These are phyloP conservation scores for Chiloscyllium punctatum DNA, from an alignment of 2,797 vertebrate genomes.

Conservation along the genomic window DNA sequence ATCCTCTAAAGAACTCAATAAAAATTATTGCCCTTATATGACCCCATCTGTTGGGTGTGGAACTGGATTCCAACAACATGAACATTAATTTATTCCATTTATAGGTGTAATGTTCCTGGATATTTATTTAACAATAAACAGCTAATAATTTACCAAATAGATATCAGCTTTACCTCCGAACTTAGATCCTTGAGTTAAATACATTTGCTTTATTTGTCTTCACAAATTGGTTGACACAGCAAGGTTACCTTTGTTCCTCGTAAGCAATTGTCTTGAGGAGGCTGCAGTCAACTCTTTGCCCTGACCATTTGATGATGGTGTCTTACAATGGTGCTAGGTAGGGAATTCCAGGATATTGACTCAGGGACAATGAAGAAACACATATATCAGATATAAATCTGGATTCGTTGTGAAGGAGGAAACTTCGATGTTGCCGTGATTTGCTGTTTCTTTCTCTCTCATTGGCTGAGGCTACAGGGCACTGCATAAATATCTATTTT, in stretches of 20 bases:
- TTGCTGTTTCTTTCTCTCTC: background rate
- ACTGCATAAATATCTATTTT: background rate
- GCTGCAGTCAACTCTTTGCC: background rate
- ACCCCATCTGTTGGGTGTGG: background rate
- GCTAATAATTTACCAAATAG: background rate
- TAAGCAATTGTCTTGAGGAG: background rate
- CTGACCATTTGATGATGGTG: background rate
- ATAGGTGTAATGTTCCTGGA: background rate
- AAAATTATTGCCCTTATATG: background rate
- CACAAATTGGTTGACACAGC: background rate
- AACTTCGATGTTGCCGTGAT: background rate
- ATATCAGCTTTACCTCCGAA: background rate
- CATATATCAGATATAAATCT: background rate
- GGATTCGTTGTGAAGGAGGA: background rate
- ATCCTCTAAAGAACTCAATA: background rate
- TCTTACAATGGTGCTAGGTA: background rate
- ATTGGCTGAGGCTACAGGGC: background rate
- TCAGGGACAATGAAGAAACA: background rate
- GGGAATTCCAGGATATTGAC: background rate
- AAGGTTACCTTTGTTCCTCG: background rate
- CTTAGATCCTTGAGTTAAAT: background rate
- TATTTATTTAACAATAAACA: background rate
- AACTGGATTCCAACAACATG: background rate
- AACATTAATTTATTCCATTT: conserved; percentile 1
- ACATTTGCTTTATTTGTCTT: background rate